These are phyloP conservation scores for Artibeus lituratus DNA, from an alignment of 2,797 vertebrate genomes.

Conservation along the genomic window DNA sequence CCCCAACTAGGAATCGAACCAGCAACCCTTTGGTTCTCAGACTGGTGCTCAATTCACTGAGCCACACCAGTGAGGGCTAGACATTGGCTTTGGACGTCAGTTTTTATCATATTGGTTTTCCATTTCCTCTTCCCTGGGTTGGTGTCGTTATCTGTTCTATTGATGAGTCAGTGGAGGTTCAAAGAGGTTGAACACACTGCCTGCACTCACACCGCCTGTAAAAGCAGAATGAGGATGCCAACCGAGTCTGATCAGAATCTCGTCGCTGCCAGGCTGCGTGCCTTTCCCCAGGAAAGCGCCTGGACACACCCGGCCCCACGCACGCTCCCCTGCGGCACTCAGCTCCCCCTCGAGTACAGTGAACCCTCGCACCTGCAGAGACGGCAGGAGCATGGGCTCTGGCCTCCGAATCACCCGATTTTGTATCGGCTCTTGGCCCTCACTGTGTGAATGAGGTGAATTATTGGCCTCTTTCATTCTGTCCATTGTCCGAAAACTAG, in stretches of 20 bases:
- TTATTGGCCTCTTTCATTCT: background rate
- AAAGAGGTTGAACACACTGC: background rate
- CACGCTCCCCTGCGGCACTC: background rate
- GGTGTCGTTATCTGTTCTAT: background rate
- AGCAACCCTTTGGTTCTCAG: no score
- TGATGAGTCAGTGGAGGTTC: background rate
- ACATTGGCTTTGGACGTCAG: background rate
- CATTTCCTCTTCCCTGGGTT: background rate
- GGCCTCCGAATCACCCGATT: background rate
- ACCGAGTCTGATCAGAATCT: background rate
- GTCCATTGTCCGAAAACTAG: background rate
- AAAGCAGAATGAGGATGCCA: background rate
- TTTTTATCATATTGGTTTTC: background rate
- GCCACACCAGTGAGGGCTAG: background rate
- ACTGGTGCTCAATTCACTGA: no score
- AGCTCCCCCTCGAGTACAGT: background rate
- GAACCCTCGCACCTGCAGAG: background rate
- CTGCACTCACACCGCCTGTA: background rate
- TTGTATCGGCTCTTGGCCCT: background rate
- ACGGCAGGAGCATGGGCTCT: background rate
- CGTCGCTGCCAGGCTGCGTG: rapidly evolving
- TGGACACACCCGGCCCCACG: background rate
- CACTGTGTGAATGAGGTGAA: background rate
- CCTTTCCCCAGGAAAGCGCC: background rate
- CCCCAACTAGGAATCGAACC: no score